These are phyloP conservation scores for Papilio machaon DNA, from an alignment of 1,140 invertebrate genomes.

Conservation along the genomic window DNA sequence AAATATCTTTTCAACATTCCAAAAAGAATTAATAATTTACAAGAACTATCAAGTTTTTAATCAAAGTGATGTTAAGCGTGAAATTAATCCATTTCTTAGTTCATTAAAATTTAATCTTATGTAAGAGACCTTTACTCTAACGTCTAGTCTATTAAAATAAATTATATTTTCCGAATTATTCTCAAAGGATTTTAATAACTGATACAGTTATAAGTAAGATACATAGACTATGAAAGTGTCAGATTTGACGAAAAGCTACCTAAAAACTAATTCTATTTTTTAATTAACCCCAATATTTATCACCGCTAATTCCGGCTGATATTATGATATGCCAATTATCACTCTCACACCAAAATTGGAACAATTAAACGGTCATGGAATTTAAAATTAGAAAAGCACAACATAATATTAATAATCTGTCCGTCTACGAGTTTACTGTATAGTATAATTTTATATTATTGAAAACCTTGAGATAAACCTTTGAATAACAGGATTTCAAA, in stretches of 20 bases:
- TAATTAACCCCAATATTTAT: too few relatives aligned
- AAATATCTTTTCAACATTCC: not conserved
- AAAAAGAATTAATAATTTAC: not conserved
- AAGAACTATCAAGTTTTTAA: not conserved
- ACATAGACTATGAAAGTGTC: too few relatives aligned
- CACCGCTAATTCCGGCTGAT: too few relatives aligned
- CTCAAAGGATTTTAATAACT: not conserved
- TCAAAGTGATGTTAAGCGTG: not conserved
- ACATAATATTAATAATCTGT: too few relatives aligned
- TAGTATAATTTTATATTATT: not conserved
- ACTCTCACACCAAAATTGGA: too few relatives aligned
- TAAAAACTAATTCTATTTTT: too few relatives aligned
- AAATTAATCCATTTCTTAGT: not conserved
- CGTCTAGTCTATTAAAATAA: not conserved
- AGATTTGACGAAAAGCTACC: too few relatives aligned
- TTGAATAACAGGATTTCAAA: conserved; percentile 11
- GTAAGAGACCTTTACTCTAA: not conserved
- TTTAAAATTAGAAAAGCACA: too few relatives aligned
- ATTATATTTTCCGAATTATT: not conserved
- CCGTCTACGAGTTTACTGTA: not conserved
- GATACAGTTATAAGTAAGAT: too few relatives aligned
- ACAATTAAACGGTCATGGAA: too few relatives aligned
- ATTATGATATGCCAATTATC: too few relatives aligned
- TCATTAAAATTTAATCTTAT: not conserved
- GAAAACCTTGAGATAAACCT: conserved; percentile 8